Evolutionary conservation across 2,888 invertebrate genomes (phyloP).

Genomic region (Caenorhabditis macrosperma): DNA sequence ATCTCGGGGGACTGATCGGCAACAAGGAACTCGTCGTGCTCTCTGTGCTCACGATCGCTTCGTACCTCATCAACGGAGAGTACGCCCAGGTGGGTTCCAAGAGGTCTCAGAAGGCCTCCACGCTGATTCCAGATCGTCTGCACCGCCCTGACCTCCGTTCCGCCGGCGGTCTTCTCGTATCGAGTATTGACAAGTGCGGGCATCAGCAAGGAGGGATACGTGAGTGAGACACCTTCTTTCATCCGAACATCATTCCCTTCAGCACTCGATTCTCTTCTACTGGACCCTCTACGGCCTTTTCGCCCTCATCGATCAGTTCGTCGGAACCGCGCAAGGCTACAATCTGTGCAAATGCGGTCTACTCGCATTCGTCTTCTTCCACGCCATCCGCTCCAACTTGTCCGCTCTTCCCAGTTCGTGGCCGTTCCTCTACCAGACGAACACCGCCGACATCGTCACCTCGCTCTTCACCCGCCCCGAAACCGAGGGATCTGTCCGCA

Average conservation of each 20-base stretch:
- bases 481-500: neutral
- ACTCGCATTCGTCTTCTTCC: constrained; percentile 38
- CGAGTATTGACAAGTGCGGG: constrained; percentile 27
- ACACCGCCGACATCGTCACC: neutral
- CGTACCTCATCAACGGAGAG: constrained; percentile 54
- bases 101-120: neutral
- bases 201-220: constrained; percentile 54
- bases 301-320: constrained; percentile 52
- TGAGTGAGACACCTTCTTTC: constrained; percentile 6
- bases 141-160: constrained; percentile 56
- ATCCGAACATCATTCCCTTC: neutral
- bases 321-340: constrained; percentile 48
- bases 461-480: constrained; percentile 19
- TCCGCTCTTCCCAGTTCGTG: constrained; percentile 28
- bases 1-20: constrained; percentile 33
- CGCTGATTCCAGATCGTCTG: constrained; percentile 14
- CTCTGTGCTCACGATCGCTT: neutral
- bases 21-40: constrained; percentile 26
- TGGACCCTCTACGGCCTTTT: constrained; percentile 60
- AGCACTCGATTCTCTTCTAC: constrained; percentile 59
- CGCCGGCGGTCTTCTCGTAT: constrained; percentile 56
- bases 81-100: constrained; percentile 21
- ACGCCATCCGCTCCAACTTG: constrained; percentile 40
- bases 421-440: constrained; percentile 1
- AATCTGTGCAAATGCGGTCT: constrained; percentile 44